These are phyloP conservation scores for Acanthaster planci DNA, from an alignment of 35 echinoderm and acorn worm genomes.

Conservation along the genomic window DNA sequence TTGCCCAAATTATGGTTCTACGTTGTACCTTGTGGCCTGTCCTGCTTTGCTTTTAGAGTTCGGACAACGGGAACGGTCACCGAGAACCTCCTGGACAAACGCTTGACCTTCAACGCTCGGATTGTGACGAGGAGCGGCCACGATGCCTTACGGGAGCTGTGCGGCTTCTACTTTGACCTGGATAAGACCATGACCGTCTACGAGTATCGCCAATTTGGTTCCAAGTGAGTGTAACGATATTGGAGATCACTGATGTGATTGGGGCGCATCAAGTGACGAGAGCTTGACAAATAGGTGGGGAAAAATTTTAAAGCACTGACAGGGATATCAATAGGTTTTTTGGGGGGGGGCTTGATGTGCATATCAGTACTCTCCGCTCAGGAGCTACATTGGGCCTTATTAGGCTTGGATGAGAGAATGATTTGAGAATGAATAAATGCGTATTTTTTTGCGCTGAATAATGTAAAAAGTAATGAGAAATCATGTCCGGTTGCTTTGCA, in stretches of 20 bases:
- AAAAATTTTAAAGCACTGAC: too few species aligned
- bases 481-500: slow-evolving; percentile 28
- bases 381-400: too few species aligned
- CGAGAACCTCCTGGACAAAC: slow-evolving; percentile 80
- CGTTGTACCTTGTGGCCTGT: too few species aligned
- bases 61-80: slow-evolving; percentile 72
- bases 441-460: background rate
- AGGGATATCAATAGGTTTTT: too few species aligned
- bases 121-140: slow-evolving; percentile 69
- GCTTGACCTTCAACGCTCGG: slow-evolving; percentile 73
- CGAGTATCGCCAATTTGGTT: slow-evolving; percentile 96
- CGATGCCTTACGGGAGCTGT: slow-evolving; percentile 78
- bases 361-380: too few species aligned
- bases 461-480: background rate
- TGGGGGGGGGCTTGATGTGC: too few species aligned
- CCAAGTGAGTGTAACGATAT: slow-evolving; percentile 69
- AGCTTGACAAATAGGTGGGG: too few species aligned
- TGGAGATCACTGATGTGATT: background rate
- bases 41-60: slow-evolving; percentile 45
- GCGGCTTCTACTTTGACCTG: slow-evolving; percentile 92
- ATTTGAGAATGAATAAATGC: background rate
- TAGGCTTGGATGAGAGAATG: background rate
- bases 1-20: too few species aligned
- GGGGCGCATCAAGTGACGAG: too few species aligned
- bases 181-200: slow-evolving; percentile 97